Evolutionary conservation across 2,113 vertebrate species (phyloP), one percentile per base, ranked within the genome.

Genomic region (Syrrhaptes paradoxus): DNA sequence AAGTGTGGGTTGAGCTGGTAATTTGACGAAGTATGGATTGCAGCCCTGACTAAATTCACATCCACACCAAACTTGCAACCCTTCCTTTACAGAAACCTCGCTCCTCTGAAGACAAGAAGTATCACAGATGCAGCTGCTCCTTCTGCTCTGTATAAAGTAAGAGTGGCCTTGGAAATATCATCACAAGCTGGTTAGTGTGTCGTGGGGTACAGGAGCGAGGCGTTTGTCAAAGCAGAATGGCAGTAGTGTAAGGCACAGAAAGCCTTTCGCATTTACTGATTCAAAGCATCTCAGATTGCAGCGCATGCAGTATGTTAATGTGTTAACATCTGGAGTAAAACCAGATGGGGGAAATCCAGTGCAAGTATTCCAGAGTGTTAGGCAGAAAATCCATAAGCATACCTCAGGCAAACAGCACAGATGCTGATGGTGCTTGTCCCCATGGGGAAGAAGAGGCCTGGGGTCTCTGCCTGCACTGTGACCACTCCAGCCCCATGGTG

Each of bases 231-330:
- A 76, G 67, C 32, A 85, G 57, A 71, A 55, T 3, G 52, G 41
- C 51, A 66, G 38, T 8, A 61, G 25, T 18, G 41, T 70, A 41
- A 52, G 52, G 36, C 8, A 45, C 16, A 18, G 29, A 75, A 93
- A 85, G 32, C 51, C 80, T 79, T 96, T 87, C 21, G 85, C 89
- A 95, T 95, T 74, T 91, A 85, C 87, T 95, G 36, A 34, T 17
- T 4, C 17, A 7, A 66, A 72, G 31, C 45, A 59, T 58, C 89
- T 65, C 29, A 91, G 59, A 84, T 80, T 67, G 46, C 93, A 79
- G 41, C 25, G 87, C 21, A 22, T 31, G 45, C 11, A 38, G 18
- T 46, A 21, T 10, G 59, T 46, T 41, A 73, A 79, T 71, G 82
- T 51, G 19, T 63, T 66, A 80, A 71, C 63, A 48, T 43, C 48